Evolutionary conservation across 2,888 invertebrate species (phyloP).

Genomic region (Pseudanteris insignis): DNA sequence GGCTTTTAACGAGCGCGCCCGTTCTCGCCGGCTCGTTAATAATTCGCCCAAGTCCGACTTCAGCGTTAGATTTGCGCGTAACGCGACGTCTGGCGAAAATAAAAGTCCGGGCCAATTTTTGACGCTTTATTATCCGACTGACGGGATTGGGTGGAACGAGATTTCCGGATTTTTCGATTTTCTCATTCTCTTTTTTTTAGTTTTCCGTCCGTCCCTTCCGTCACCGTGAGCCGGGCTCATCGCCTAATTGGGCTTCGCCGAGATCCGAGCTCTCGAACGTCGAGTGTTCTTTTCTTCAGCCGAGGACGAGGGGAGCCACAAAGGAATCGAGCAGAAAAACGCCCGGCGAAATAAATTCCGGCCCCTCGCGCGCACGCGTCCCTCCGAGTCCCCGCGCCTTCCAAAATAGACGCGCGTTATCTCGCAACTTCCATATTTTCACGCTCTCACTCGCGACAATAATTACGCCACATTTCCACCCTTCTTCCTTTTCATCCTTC

Average conservation of each 20-base stretch:
- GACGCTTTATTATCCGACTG: too few species aligned
- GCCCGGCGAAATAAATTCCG: conserved; percentile 42
- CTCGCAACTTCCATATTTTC: conserved; percentile 19
- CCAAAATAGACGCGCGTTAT: conserved; percentile 35
- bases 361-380: conserved; percentile 19
- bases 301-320: too few species aligned
- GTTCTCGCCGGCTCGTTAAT: too few species aligned
- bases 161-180: conserved; percentile 39
- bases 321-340: conserved; percentile 25
- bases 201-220: conserved; percentile 30
- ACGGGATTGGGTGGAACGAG: conserved; percentile 36
- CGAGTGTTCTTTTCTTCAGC: conserved; percentile 44
- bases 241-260: conserved; percentile 45
- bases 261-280: conserved; percentile 38
- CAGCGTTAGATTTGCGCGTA: too few species aligned
- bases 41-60: too few species aligned
- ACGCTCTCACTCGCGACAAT: conserved; percentile 9
- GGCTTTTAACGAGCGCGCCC: too few species aligned
- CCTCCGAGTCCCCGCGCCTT: too few species aligned
- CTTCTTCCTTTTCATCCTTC: too few species aligned
- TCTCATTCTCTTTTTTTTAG: too few species aligned
- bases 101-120: too few species aligned
- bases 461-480: too few species aligned
- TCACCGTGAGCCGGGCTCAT: conserved; percentile 27
- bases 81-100: too few species aligned